Evolutionary conservation across 64 coral and sea anemone genomes (phyloP), one percentile per base, ranked within the genome.

Genomic region (Porites australiensis): DNA sequence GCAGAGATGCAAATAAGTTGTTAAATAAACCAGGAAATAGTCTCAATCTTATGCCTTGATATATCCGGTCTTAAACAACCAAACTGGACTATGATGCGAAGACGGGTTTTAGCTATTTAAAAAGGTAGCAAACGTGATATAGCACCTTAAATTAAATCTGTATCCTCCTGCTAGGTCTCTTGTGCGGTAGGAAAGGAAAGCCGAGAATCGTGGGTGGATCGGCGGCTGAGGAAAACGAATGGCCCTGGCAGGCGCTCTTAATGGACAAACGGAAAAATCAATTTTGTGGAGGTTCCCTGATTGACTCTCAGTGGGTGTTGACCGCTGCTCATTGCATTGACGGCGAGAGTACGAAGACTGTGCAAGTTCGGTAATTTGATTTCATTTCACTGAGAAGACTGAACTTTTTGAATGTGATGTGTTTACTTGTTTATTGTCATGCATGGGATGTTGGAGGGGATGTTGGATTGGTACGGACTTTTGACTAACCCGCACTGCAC

Each of bases 181-280:
- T 27, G 0, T 90, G 88, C 53, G 88, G 88, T 1, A 50, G 81
- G 10, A 77, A 79, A 44, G 75, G 75, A 13, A 81, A 72, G 2
- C 19, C 77, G 15, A 72, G 88, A 54, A 90, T 90, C 7, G 88
- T 90, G 3, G 88, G 88, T 44, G 88, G 88, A 48, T 16, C 66
- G 3, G 77, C 75, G 4, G 88, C 76, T 3, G 3, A 90, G 13
- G 27, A 71, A 8, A 52, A 79, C 2, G 88, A 90, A 43, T 90
- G 88, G 88, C 88, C 88, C 4, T 90, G 88, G 88, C 88, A 90
- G 49, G 88, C 88, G 3, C 11, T 90, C 16, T 55, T 90, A 6
- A 66, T 65, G 27, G 48, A 65, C 8, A 82, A 71, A 3, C 23
- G 12, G 4, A 63, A 48, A 21, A 60, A 10, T 12, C 80, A 92